Percentiles rank a stretch among this genome's conserved stretches.
Evolutionary conservation across 2,797 vertebrate species (phyloP).

Genomic region (Chaunax sp.): DNA sequence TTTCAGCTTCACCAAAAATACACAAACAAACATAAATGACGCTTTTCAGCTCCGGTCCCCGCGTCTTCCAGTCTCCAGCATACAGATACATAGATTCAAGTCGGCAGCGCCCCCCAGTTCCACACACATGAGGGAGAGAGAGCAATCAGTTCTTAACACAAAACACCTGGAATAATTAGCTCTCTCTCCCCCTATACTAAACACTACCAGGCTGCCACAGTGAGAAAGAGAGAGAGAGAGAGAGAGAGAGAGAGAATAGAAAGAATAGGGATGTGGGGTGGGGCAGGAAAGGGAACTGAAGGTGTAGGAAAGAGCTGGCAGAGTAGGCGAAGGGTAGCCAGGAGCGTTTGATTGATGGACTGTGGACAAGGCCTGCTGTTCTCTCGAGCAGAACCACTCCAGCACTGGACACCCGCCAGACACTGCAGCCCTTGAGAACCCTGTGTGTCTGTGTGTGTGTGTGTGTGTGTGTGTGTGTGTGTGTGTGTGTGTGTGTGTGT

Average conservation of each 20-base stretch:
- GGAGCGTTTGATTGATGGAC: slow-evolving; percentile 73
- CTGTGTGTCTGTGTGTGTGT: slow-evolving; percentile 13
- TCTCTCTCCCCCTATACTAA: no score
- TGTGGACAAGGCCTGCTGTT: slow-evolving; percentile 62
- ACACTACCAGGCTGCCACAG: no score
- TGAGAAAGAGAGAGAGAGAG: neutral
- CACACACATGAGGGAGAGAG: no score
- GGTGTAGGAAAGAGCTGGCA: slow-evolving; percentile 20
- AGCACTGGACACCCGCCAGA: slow-evolving; percentile 67
- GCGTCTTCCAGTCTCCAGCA: no score
- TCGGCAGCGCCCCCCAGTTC: no score
- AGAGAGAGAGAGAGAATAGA: neutral
- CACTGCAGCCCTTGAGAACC: slow-evolving; percentile 61
- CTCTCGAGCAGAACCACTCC: slow-evolving; percentile 74
- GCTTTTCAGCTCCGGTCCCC: no score
- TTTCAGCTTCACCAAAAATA: no score
- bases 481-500: slow-evolving; percentile 12
- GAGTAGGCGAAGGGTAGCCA: slow-evolving; percentile 23
- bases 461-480: slow-evolving; percentile 20
- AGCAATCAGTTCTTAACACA: no score
- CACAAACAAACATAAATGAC: no score
- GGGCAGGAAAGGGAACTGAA: slow-evolving; percentile 21
- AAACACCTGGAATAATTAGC: no score
- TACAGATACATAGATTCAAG: no score
- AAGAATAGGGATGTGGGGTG: slow-evolving; percentile 17